These are phyloP conservation scores for Cacatua alba DNA, from an alignment of 2,113 vertebrate genomes.

Conservation along the genomic window DNA sequence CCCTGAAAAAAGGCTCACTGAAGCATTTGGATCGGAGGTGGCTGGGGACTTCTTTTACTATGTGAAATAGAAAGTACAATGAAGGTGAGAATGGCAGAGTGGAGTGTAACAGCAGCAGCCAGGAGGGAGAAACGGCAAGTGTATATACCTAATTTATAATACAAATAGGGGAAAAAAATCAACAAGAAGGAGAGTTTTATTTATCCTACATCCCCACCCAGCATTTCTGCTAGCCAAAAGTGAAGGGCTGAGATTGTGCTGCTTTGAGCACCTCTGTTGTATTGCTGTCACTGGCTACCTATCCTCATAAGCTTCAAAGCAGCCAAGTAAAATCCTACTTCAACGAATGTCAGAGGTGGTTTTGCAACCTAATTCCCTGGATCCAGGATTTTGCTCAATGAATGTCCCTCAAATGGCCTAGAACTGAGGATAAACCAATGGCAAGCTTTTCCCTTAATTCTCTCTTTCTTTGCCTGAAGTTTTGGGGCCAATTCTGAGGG, in stretches of 20 bases:
- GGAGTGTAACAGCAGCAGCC: fast-evolving
- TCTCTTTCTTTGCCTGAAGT: not conserved
- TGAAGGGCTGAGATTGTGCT: not conserved
- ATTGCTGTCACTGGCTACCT: not conserved
- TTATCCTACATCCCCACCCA: not conserved
- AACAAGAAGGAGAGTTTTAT: not conserved
- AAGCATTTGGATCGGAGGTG: conserved; percentile 25
- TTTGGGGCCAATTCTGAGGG: not conserved
- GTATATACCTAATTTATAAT: not conserved
- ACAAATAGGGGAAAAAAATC: not conserved
- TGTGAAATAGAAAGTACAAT: not conserved
- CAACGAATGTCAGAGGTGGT: not conserved
- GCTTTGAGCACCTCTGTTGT: not conserved
- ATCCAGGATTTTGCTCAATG: not conserved
- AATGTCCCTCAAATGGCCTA: not conserved
- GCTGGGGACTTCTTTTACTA: not conserved
- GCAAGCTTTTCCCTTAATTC: not conserved
- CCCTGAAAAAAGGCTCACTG: not conserved
- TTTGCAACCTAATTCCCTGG: not conserved
- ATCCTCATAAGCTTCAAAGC: not conserved
- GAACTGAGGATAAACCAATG: not conserved
- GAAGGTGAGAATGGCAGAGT: not conserved
- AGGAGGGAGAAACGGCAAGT: not conserved
- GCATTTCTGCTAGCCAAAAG: not conserved
- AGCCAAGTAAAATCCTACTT: not conserved